phyloP scores from a whole-genome alignment of 2,888 invertebrate species.

The Blastobasis adustella region DNA sequence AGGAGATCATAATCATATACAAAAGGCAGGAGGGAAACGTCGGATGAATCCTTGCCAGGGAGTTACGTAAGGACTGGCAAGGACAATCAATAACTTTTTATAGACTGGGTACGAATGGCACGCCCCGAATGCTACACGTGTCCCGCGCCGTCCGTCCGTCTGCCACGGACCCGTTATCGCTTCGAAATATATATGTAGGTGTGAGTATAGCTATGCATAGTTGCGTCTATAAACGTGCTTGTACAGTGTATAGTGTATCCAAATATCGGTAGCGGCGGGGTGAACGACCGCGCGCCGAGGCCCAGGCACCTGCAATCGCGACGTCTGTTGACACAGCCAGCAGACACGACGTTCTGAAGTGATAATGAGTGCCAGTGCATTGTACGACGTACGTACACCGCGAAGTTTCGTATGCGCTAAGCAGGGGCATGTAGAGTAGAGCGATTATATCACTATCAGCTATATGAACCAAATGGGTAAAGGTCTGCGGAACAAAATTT shows the following conservation, averaged over 20 bases:
- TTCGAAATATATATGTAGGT: constrained; percentile 34
- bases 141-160: constrained; percentile 26
- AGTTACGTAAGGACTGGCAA: not conserved
- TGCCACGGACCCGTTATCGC: constrained; percentile 47
- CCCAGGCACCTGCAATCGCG: constrained; percentile 65
- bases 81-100: constrained; percentile 5
- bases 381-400: constrained; percentile 14
- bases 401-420: no score
- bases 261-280: constrained; percentile 61
- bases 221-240: constrained; percentile 16
- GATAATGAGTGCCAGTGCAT: constrained; percentile 58
- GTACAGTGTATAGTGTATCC: constrained; percentile 55
- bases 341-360: constrained; percentile 49
- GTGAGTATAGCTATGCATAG: not conserved
- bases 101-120: constrained; percentile 1
- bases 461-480: no score
- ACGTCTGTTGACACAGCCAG: constrained; percentile 60
- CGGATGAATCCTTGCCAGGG: not conserved
- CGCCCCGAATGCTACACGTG: constrained; percentile 27
- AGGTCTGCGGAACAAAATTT: no score
- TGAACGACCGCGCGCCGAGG: constrained; percentile 46
- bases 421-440: no score
- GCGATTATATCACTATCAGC: no score
- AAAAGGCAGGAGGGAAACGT: not conserved
- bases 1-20: no score